Conservation (phyloP, 2,113 vertebrate species). For the Thinocorus orbignyianus region DNA sequence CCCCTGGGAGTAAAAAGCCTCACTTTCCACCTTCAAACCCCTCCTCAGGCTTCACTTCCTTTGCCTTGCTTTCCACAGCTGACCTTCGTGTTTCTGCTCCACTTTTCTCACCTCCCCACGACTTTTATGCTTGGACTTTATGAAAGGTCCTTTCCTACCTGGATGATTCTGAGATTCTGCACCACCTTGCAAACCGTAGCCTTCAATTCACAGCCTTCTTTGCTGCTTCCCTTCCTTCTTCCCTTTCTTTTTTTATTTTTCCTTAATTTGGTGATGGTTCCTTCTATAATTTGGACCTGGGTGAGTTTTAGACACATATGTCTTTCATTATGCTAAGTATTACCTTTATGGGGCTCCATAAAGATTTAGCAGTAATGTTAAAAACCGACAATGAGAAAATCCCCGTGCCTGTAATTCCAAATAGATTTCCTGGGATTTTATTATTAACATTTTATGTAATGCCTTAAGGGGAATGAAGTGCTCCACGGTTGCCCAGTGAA, state of each 20-base stretch:
- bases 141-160: background rate
- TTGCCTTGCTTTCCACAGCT: background rate
- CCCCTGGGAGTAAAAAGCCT: background rate
- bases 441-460: background rate
- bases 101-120: background rate
- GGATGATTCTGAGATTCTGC: background rate
- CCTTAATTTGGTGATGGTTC: background rate
- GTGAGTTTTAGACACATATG: background rate
- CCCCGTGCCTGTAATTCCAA: background rate
- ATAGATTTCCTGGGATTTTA: conserved; percentile 38
- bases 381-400: background rate
- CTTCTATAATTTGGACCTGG: background rate
- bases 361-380: background rate
- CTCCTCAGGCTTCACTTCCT: background rate
- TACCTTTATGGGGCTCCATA: background rate
- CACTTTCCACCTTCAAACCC: background rate
- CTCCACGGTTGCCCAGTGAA: background rate
- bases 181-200: background rate
- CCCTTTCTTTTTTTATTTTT: too few species aligned
- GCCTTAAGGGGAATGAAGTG: background rate
- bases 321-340: background rate
- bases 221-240: background rate
- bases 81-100: background rate
- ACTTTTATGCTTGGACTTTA: background rate
- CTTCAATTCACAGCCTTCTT: background rate